A percentile compares a stretch with the other conserved stretches of the same genome.
These are phyloP conservation scores for Drosophila kuntzei DNA, from an alignment of 2,888 invertebrate genomes.

Conservation along the genomic window DNA sequence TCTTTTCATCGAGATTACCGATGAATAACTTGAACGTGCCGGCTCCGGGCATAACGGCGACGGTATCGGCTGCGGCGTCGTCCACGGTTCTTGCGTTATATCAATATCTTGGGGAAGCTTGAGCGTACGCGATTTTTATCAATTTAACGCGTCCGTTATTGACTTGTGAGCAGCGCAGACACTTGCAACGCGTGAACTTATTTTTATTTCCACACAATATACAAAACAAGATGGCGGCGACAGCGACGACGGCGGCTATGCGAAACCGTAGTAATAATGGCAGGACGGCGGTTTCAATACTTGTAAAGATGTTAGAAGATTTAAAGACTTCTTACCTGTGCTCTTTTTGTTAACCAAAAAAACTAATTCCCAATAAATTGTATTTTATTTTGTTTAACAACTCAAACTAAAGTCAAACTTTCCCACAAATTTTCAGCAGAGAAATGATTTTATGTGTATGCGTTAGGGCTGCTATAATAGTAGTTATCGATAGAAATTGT, in stretches of 20 bases:
- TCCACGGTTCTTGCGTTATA: slow-evolving; percentile 73
- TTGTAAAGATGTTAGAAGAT: slow-evolving; percentile 23
- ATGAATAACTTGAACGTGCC: slow-evolving; percentile 99
- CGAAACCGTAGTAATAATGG: slow-evolving; percentile 43
- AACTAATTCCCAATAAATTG: slow-evolving; percentile 13
- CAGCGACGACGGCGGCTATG: slow-evolving; percentile 53
- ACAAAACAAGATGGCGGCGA: slow-evolving; percentile 73
- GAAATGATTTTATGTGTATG: slow-evolving; percentile 38
- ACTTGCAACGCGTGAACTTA: slow-evolving; percentile 53
- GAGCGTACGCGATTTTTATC: slow-evolving; percentile 46
- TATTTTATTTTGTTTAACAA: slow-evolving; percentile 7
- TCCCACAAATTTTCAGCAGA: slow-evolving; percentile 24
- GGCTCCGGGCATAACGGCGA: slow-evolving; percentile 92
- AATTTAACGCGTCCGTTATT: slow-evolving; percentile 51
- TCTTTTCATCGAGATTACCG: slow-evolving; percentile 97
- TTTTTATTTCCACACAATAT: slow-evolving; percentile 48
- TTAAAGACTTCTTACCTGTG: slow-evolving; percentile 67
- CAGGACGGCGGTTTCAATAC: slow-evolving; percentile 44
- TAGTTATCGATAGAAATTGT: slow-evolving; percentile 11
- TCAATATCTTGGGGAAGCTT: slow-evolving; percentile 56
- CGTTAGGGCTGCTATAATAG: slow-evolving; percentile 12
- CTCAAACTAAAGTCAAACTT: slow-evolving; percentile 8
- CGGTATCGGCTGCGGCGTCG: slow-evolving; percentile 74
- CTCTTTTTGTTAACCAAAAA: slow-evolving; percentile 32
- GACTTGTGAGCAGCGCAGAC: slow-evolving; percentile 36